Evolutionary conservation across 2,888 invertebrate species (phyloP), one percentile per base, ranked within the genome.

Genomic region (Euplagia quadripunctaria): DNA sequence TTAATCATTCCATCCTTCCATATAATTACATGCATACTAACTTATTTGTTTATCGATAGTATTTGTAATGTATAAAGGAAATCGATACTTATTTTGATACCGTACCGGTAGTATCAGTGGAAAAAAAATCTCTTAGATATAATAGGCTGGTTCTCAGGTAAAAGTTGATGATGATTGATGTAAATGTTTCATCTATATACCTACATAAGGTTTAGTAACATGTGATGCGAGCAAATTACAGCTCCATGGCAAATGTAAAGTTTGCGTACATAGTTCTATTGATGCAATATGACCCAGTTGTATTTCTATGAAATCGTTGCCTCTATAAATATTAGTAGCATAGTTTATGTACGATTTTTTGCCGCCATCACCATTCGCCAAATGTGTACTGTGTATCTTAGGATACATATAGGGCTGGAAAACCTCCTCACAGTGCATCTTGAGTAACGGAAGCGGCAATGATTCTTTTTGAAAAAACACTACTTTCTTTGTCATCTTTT

Each of bases 241-340:
- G 82, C 85, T 86, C 86, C 84, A 94, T 93, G 92, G 92, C 91
- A 92, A 92, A 89, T 91, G 82, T 88, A 90, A 83, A 86, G 91
- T 87, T 92, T 79, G 93, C 93, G 93, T 93, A 93, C 91, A 92
- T 93, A 89, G 91, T 88, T 89, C 87, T 90, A 92, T 93, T 94
- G 92, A 93, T 92, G 93, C 92, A 94, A 94, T 89, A 88, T 90
- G 94, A 93, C 94, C 93, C 88, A 94, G 88, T 92, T 94, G 86
- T 88, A 89, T 90, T 92, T 92, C 91, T 87, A 90, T 91, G 91
- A 91, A 93, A 88, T 87, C 83, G 84, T 85, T 86, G 86, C 85
- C 85, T 83, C 72, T 74, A 73, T 80, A 82, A 84, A 77, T 69
- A 55, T 71, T 74, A 77, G 69, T 79, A 7, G 71, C 66, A 52